Base-by-base conservation (phyloP, 2,113 vertebrate genomes). In the Clarias gariepinus region DNA sequence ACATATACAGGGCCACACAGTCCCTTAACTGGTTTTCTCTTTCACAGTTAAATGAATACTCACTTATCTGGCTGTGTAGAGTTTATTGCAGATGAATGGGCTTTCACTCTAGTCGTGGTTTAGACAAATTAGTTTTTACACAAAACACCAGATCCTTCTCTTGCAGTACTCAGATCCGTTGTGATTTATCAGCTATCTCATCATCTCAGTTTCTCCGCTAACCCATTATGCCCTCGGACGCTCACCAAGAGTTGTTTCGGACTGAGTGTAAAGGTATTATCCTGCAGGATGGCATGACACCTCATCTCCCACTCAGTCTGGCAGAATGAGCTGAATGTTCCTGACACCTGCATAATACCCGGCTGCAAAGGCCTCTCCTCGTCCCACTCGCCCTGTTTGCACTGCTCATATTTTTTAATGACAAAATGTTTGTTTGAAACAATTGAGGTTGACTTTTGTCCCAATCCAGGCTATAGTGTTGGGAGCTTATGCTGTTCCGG, bases 401-500 rank as follows among this genome's bases (percentile, higher is more conserved):
- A 95, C 94, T 95, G 95, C 95, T 94, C 94, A 93, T 93, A 95
- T 96, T 96, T 96, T 96, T 96, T 96, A 96, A 96, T 95, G 96
- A 96, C 94, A 95, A 96, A 96, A 97, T 96, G 96, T 96, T 96
- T 96, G 94, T 93, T 93, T 92, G 95, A 97, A 97, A 97, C 96
- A 96, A 96, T 97, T 93, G 93, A 63, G 94, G 94, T 94, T 95
- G 95, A 95, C 95, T 96, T 95, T 96, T 94, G 94, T 90, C 93
- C 95, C 96, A 95, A 96, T 96, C 96, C 96, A 83, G 93, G 90
- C 93, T 95, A 96, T 96, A 97, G 96, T 96, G 94, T 94, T 90
- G 95, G 94, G 95, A 96, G 97, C 95, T 97, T 97, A 97, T 92
- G 92, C 60, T 92, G 96, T 97, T 98, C 97, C 96, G 96, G 96